These are phyloP conservation scores for Chromoteleia sp. DNA, from an alignment of 2,888 invertebrate species.

Conservation along the genomic window DNA sequence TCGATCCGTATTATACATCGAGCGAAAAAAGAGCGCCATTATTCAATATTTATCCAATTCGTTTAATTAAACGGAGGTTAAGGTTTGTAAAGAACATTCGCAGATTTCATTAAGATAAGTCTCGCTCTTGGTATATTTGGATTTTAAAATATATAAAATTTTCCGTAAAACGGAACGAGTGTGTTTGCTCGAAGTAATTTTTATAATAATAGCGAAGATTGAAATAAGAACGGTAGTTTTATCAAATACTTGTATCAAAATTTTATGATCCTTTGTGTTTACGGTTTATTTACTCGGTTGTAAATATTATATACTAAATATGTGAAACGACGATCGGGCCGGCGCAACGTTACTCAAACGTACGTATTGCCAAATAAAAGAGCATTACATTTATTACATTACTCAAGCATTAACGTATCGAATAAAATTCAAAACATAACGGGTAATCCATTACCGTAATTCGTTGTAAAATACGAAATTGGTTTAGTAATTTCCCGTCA, in stretches of 20 bases:
- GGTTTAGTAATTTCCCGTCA: too few species aligned
- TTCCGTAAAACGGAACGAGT: conserved; percentile 16
- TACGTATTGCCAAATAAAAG: not conserved
- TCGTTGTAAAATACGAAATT: not conserved
- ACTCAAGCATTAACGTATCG: not conserved
- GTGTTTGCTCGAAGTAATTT: conserved; percentile 38
- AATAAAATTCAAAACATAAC: not conserved
- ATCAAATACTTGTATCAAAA: conserved; percentile 46
- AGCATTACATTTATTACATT: conserved; percentile 1
- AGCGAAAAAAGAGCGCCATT: not conserved
- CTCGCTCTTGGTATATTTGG: conserved; percentile 28
- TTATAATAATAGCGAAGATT: conserved; percentile 28
- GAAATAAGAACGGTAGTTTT: conserved; percentile 25
- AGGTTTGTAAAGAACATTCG: conserved; percentile 32
- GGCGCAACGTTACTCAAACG: not conserved
- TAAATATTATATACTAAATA: not conserved
- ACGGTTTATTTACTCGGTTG: not conserved
- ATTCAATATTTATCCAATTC: conserved; percentile 48
- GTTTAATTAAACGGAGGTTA: conserved; percentile 48
- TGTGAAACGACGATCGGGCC: too few species aligned
- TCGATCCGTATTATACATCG: too few species aligned
- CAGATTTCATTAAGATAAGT: conserved; percentile 62
- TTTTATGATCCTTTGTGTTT: conserved; percentile 25
- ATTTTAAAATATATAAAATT: conserved; percentile 42
- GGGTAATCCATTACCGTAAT: not conserved